Conservation (phyloP, 1,140 invertebrate genomes). For the Camponotus pennsylvanicus region DNA sequence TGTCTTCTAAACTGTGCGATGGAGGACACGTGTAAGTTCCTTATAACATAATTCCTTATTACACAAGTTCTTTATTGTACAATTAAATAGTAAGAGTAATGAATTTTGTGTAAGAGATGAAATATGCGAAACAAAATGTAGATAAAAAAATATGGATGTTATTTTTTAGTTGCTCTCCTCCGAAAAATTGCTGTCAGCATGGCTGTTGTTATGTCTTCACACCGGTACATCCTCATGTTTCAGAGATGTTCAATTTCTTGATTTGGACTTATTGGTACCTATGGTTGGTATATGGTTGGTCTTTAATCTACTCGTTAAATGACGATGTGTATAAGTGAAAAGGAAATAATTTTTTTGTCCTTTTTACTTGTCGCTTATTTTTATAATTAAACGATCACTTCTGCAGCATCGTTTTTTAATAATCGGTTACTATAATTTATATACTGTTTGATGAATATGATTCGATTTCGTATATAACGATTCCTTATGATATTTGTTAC, state of each 20-base stretch:
- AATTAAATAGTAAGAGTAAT: too few relatives aligned
- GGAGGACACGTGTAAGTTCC: slow-evolving; percentile 83
- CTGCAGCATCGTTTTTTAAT: not conserved
- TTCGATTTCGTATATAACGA: not conserved
- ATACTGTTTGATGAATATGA: not conserved
- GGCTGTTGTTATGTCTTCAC: slow-evolving; percentile 90
- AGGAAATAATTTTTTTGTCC: slow-evolving; percentile 9
- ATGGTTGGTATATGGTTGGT: slow-evolving; percentile 81
- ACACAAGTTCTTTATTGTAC: slow-evolving; percentile 51
- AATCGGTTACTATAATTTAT: not conserved
- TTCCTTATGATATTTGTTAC: not conserved
- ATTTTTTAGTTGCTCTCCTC: slow-evolving; percentile 87
- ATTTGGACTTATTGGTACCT: slow-evolving; percentile 85
- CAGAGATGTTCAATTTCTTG: slow-evolving; percentile 84
- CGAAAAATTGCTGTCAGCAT: slow-evolving; percentile 91
- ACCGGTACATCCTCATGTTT: slow-evolving; percentile 84
- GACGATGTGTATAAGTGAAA: not conserved
- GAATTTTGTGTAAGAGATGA: not conserved
- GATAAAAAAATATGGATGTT: slow-evolving; percentile 19
- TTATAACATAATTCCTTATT: slow-evolving; percentile 55
- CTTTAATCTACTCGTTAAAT: not conserved
- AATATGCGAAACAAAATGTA: slow-evolving; percentile 6
- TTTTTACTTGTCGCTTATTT: not conserved
- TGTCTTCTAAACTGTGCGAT: slow-evolving; percentile 82
- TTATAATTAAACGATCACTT: not conserved